A percentile compares a stretch with the other conserved stretches of the same genome.
These are phyloP conservation scores for Hydrocynus forskahlii DNA, from an alignment of 2,797 vertebrate genomes.

Conservation along the genomic window DNA sequence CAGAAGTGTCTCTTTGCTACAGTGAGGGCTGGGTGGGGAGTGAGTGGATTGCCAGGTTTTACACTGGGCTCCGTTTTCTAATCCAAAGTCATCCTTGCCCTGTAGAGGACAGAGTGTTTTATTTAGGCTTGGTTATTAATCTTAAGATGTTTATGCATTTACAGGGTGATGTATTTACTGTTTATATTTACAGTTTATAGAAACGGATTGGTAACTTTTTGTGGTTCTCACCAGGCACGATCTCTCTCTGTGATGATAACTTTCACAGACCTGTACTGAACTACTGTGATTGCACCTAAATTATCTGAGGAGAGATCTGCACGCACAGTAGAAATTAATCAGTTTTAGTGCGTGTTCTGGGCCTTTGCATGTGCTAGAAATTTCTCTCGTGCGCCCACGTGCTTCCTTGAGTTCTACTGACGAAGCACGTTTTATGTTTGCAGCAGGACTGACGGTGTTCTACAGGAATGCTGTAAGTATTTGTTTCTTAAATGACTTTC, in stretches of 20 bases:
- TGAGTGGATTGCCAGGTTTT: background rate
- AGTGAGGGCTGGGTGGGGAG: background rate
- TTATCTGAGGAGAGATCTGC: slow-evolving; percentile 73
- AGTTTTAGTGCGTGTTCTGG: background rate
- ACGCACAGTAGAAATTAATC: no score
- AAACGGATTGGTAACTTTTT: background rate
- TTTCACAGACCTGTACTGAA: slow-evolving; percentile 85
- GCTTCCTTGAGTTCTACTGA: background rate
- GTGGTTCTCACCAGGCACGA: accelerated
- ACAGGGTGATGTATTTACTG: background rate
- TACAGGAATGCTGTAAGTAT: background rate
- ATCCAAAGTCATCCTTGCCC: slow-evolving; percentile 64
- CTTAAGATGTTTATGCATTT: accelerated
- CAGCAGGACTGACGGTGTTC: background rate
- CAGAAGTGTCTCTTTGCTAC: background rate
- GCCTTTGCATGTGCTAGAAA: background rate
- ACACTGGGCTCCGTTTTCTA: background rate
- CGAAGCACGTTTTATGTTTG: background rate
- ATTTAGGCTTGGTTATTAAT: accelerated
- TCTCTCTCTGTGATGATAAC: slow-evolving; percentile 77
- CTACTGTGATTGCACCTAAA: slow-evolving; percentile 72
- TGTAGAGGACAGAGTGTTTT: accelerated
- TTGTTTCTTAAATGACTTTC: background rate
- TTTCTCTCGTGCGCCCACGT: background rate
- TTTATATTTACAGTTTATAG: background rate